phyloP scores from a whole-genome alignment of 2,888 invertebrate species.

The Chelonus formosanus region DNA sequence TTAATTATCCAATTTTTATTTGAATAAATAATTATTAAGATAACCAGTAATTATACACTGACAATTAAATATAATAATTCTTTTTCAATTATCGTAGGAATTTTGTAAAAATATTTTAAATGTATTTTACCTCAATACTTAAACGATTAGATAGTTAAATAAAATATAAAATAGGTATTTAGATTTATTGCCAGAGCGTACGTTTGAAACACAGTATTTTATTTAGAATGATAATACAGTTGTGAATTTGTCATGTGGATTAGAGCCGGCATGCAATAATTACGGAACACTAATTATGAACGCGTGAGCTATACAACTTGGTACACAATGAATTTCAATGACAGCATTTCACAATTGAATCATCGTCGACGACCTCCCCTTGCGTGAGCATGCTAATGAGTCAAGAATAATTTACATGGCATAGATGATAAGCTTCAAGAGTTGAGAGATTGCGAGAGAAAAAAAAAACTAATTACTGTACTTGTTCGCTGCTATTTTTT shows the following conservation, averaged over 20 bases:
- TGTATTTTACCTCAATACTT: no score
- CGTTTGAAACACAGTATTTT: not conserved
- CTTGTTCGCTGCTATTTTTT: slow-evolving; percentile 13
- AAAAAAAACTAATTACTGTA: slow-evolving; percentile 19
- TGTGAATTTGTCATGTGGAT: slow-evolving; percentile 20
- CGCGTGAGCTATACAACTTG: slow-evolving; percentile 1
- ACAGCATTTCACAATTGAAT: slow-evolving; percentile 29
- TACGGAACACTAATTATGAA: slow-evolving; percentile 27
- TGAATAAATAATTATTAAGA: no score
- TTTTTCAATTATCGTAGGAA: no score
- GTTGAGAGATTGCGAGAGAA: slow-evolving; percentile 13
- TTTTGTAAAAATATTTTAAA: no score
- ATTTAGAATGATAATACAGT: slow-evolving; percentile 16
- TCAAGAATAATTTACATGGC: slow-evolving; percentile 24
- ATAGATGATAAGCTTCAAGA: slow-evolving; percentile 21
- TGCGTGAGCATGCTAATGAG: slow-evolving; percentile 23
- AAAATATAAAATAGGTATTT: no score
- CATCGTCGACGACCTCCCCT: slow-evolving; percentile 3
- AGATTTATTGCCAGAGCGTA: not conserved
- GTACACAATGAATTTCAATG: slow-evolving; percentile 27
- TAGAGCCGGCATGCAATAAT: slow-evolving; percentile 18
- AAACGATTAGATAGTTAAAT: no score
- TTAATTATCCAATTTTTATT: no score
- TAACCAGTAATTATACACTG: no score
- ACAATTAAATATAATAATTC: no score